phyloP scores from a whole-genome alignment of 2,888 invertebrate genomes.

The Gandaritis pyraliata region DNA sequence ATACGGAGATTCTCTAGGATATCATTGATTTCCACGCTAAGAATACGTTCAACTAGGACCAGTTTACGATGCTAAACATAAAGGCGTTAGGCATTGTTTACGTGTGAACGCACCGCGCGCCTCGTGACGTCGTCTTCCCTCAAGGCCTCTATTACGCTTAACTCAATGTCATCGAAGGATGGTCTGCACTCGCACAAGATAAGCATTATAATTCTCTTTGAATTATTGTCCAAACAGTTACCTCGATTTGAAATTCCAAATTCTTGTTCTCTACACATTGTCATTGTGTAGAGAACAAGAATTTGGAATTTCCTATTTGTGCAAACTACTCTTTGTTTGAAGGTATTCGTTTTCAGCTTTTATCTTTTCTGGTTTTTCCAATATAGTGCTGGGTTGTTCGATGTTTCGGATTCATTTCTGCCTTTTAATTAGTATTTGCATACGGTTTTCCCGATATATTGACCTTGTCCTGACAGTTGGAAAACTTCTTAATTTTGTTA shows the following conservation, averaged over 20 bases:
- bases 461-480: slow-evolving; percentile 50
- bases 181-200: slow-evolving; percentile 23
- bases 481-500: slow-evolving; percentile 40
- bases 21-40: slow-evolving; percentile 52
- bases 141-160: slow-evolving; percentile 66
- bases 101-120: slow-evolving; percentile 61
- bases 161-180: slow-evolving; percentile 54
- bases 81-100: slow-evolving; percentile 62
- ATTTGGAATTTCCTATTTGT: slow-evolving; percentile 54
- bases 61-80: slow-evolving; percentile 52
- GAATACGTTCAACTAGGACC: slow-evolving; percentile 52
- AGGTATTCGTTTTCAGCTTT: slow-evolving; percentile 50
- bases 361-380: slow-evolving; percentile 62
- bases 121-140: slow-evolving; percentile 49
- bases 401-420: slow-evolving; percentile 52
- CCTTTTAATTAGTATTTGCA: slow-evolving; percentile 55
- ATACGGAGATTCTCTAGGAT: slow-evolving; percentile 70
- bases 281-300: slow-evolving; percentile 31
- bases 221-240: slow-evolving; percentile 17
- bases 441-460: slow-evolving; percentile 62
- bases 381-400: slow-evolving; percentile 42
- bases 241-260: slow-evolving; percentile 19
- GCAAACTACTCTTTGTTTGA: slow-evolving; percentile 52
- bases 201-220: slow-evolving; percentile 6
- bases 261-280: no score